Percentiles rank a stretch among this genome's conserved stretches.
phyloP scores from a whole-genome alignment of 1,140 invertebrate species.

The Pseudomyrmex gracilis region DNA sequence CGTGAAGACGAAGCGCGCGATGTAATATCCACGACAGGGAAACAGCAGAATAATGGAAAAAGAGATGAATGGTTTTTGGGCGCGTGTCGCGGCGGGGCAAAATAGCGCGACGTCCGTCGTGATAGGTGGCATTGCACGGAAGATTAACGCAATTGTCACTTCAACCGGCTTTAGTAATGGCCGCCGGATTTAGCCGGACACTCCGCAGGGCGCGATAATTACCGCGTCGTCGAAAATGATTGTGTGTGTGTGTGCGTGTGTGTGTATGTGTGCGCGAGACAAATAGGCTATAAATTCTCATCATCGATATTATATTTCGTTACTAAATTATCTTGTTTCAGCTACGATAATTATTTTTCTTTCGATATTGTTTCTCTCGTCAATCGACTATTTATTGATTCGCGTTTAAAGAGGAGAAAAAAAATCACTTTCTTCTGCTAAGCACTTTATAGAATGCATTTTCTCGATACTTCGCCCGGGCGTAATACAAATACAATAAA shows the following conservation, averaged over 20 bases:
- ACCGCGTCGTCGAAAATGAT: conserved; percentile 53
- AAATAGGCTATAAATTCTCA: conserved; percentile 27
- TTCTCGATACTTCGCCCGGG: not conserved
- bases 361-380: not conserved
- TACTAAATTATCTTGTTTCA: conserved; percentile 7
- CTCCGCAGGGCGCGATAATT: conserved; percentile 50
- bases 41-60: conserved; percentile 69
- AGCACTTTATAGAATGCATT: not conserved
- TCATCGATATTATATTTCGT: conserved; percentile 44
- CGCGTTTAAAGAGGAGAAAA: not conserved
- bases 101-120: conserved; percentile 53
- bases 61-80: conserved; percentile 66
- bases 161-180: conserved; percentile 63
- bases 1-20: conserved; percentile 33
- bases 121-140: conserved; percentile 60
- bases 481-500: conserved; percentile 23
- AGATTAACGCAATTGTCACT: conserved; percentile 72
- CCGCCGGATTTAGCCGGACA: conserved; percentile 51
- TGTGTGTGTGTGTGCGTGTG: not conserved
- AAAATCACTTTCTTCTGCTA: not conserved
- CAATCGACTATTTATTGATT: conserved; percentile 30
- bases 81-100: conserved; percentile 16
- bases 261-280: no score
- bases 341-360: conserved; percentile 5
- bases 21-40: conserved; percentile 22